These are phyloP conservation scores for Naja naja DNA, from an alignment of 2,113 vertebrate species.

Conservation along the genomic window DNA sequence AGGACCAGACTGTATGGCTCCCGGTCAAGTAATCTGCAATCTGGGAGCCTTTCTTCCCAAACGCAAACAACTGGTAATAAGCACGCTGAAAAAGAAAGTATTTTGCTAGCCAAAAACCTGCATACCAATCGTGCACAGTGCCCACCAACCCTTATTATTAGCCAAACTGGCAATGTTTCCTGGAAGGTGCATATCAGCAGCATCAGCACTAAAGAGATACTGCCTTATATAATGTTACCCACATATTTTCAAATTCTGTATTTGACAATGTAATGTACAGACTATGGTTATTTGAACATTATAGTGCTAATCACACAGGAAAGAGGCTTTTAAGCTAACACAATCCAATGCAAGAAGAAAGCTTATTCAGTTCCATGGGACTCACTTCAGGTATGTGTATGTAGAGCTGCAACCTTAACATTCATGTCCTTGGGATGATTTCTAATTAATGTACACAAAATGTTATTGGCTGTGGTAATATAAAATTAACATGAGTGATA, in stretches of 20 bases:
- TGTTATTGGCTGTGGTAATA: background rate
- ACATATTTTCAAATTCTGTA: background rate
- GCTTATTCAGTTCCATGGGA: background rate
- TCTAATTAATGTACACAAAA: slow-evolving; percentile 2
- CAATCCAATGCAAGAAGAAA: background rate
- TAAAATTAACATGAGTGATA: background rate
- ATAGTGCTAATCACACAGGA: background rate
- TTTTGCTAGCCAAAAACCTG: background rate
- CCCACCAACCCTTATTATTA: background rate
- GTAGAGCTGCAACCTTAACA: background rate
- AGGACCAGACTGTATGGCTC: background rate
- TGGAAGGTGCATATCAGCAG: background rate
- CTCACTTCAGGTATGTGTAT: background rate
- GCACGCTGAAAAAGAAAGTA: background rate
- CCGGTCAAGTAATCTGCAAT: background rate
- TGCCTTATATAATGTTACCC: background rate
- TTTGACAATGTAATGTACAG: background rate
- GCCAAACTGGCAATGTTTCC: background rate
- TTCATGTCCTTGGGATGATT: background rate
- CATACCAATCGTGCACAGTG: background rate
- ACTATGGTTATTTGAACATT: background rate
- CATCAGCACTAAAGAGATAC: background rate
- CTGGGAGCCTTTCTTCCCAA: background rate
- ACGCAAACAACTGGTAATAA: background rate
- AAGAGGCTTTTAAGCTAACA: background rate